These are phyloP conservation scores for Pogonocichla stellata DNA, from an alignment of 2,113 vertebrate species.

Conservation along the genomic window DNA sequence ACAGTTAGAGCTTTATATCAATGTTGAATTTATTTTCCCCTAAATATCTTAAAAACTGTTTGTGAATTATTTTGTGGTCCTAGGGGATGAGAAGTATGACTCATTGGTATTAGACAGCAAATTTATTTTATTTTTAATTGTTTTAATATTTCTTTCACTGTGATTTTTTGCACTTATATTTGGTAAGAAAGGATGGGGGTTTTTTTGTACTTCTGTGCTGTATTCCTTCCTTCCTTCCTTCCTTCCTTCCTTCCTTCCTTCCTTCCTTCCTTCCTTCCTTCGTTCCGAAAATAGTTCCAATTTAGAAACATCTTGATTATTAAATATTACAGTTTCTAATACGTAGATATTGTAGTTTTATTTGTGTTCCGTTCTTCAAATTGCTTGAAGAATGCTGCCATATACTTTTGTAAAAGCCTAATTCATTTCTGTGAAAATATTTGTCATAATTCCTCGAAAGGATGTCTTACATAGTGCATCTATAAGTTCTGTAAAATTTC, in stretches of 20 bases:
- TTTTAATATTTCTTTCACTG: not conserved
- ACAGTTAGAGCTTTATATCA: not conserved
- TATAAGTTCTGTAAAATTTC: conserved; percentile 39
- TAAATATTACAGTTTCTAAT: conserved; percentile 50
- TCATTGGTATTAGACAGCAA: not conserved
- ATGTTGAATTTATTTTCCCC: not conserved
- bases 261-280: not conserved
- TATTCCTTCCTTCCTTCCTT: not conserved
- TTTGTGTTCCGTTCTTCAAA: conserved; percentile 33
- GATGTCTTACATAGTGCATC: not conserved
- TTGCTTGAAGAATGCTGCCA: conserved; percentile 42
- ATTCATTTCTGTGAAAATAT: conserved; percentile 41
- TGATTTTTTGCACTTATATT: not conserved
- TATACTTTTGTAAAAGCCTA: conserved; percentile 53
- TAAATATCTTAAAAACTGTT: not conserved
- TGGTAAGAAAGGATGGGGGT: not conserved
- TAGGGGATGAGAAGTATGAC: not conserved
- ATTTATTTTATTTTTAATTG: not conserved
- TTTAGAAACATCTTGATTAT: conserved; percentile 31
- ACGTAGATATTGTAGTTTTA: conserved; percentile 36
- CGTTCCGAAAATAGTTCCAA: conserved; percentile 8
- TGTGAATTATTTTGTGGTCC: not conserved
- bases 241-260: not conserved
- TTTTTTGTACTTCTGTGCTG: not conserved
- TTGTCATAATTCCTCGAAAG: conserved; percentile 54